Evolutionary conservation across 30 jellyfish, hydroid and myxozoan genomes (phyloP), one percentile per base, ranked within the genome.

Genomic region (Pseudorhiza aurosa): DNA sequence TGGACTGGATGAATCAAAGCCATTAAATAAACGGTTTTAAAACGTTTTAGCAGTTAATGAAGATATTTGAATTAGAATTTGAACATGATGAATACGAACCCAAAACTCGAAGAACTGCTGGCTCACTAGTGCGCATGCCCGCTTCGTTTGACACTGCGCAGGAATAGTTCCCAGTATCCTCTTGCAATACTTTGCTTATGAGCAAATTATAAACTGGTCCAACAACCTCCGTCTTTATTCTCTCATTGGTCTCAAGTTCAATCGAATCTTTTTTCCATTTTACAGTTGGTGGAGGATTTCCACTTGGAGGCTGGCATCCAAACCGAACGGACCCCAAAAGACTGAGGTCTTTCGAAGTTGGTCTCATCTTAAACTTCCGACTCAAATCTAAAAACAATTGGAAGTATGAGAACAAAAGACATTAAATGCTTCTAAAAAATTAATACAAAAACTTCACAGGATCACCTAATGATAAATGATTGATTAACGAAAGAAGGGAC

Each of bases 261-360:
- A 25, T 14, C 7, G 51, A 33, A 28, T 68, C 60, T 45, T 72
- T 75, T 44, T 46, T 43, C 96, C 96, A 87, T 51, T 51, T 31
- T 30, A 87, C 83, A 15, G 73, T 49, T 12, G 96, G 90, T n/a
- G 58, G 71, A 5, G 96, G 96, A 45, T 30, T 36, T 29, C 93
- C 96, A 18, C 85, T 93, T 12, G 96, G 96, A 18, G 96, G 96
- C 29, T 8, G 49, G 75, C 96, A 87, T 33, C 47, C 43, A 22
- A 84, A 47, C 17, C 46, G 40, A 27, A 72, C 72, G 5, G 58
- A 39, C 5, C 30, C 49, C n/a, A 80, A 77, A 71, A 47, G 60
- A 50, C 83, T 58, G 8, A 47, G 68, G 31, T 58, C 65, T 25
- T 32, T 72, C 62, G 55, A 58, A 37, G 22, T 26, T 5, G 95